These are phyloP conservation scores for Saguinus midas DNA, from an alignment of 2,113 vertebrate species.

Conservation along the genomic window DNA sequence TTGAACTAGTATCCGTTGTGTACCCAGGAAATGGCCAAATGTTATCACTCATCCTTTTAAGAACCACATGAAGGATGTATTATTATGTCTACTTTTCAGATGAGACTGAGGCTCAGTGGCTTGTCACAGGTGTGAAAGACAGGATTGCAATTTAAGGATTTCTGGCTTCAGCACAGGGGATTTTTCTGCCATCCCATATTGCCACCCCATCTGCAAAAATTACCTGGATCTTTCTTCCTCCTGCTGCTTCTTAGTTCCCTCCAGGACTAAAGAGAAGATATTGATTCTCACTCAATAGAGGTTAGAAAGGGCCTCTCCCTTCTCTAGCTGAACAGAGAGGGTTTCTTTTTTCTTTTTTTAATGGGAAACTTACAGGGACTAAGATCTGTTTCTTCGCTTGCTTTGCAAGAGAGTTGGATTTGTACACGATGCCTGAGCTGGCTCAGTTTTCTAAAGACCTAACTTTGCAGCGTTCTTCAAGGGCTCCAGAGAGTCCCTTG, in stretches of 20 bases:
- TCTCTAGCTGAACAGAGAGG: slow-evolving; percentile 78
- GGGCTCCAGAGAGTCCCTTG: slow-evolving; percentile 78
- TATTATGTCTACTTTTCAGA: neutral
- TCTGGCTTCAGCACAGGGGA: neutral
- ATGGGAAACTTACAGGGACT: slow-evolving; percentile 76
- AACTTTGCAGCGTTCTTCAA: slow-evolving; percentile 82
- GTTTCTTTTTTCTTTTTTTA: slow-evolving; percentile 63
- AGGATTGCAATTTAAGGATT: neutral
- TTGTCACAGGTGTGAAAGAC: neutral
- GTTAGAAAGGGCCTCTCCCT: slow-evolving; percentile 79
- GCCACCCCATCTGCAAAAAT: neutral
- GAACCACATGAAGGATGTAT: neutral
- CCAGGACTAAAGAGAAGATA: slow-evolving; percentile 58
- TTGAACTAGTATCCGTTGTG: neutral
- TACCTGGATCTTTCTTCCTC: neutral
- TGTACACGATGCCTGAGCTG: slow-evolving; percentile 71
- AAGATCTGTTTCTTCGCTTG: slow-evolving; percentile 72
- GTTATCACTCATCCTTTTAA: neutral
- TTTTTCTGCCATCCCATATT: neutral
- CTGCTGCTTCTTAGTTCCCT: neutral
- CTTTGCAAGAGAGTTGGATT: slow-evolving; percentile 74
- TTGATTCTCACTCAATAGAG: slow-evolving; percentile 67
- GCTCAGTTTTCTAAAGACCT: slow-evolving; percentile 78
- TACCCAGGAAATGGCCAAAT: neutral
- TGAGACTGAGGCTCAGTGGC: neutral